Conservation (phyloP, 2,113 vertebrate genomes). For the Thryonomys swinderianus region DNA sequence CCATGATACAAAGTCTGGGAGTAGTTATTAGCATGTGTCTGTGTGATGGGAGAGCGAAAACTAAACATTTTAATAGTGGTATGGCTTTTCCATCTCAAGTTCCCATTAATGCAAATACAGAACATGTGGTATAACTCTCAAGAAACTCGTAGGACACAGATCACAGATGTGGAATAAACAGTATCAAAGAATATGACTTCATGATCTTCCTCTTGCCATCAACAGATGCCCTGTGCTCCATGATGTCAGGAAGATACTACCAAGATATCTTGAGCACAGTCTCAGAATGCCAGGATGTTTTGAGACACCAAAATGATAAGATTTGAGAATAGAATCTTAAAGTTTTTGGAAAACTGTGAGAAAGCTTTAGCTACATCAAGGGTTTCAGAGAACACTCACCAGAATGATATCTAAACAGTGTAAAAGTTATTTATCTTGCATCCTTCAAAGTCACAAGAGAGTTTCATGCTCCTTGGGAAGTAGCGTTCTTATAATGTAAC, state of each 20-base stretch:
- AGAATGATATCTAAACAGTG: slow-evolving; percentile 2
- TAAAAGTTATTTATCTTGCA: not conserved
- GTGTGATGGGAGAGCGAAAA: slow-evolving; percentile 73
- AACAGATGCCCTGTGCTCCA: slow-evolving; percentile 7
- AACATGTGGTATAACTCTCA: slow-evolving; percentile 64
- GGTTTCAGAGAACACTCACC: not conserved
- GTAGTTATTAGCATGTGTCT: slow-evolving; percentile 78
- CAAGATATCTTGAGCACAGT: not conserved
- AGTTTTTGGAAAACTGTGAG: not conserved
- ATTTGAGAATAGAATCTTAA: slow-evolving; percentile 1
- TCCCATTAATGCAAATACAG: slow-evolving; percentile 70
- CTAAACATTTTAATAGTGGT: slow-evolving; percentile 75
- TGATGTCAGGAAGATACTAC: not conserved
- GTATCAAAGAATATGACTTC: slow-evolving; percentile 52
- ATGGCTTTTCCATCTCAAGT: slow-evolving; percentile 73
- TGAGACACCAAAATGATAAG: not conserved
- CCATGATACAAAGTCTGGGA: slow-evolving; percentile 56
- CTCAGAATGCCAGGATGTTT: slow-evolving; percentile 7
- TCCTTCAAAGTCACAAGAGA: not conserved
- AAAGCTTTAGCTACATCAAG: not conserved
- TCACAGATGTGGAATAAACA: slow-evolving; percentile 58
- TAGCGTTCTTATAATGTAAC: not conserved
- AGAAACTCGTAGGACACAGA: slow-evolving; percentile 65
- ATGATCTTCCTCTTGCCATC: slow-evolving; percentile 8
- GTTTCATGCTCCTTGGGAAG: not conserved